Evolutionary conservation across 1,140 invertebrate genomes (phyloP).

Genomic region (Nephila pilipes): DNA sequence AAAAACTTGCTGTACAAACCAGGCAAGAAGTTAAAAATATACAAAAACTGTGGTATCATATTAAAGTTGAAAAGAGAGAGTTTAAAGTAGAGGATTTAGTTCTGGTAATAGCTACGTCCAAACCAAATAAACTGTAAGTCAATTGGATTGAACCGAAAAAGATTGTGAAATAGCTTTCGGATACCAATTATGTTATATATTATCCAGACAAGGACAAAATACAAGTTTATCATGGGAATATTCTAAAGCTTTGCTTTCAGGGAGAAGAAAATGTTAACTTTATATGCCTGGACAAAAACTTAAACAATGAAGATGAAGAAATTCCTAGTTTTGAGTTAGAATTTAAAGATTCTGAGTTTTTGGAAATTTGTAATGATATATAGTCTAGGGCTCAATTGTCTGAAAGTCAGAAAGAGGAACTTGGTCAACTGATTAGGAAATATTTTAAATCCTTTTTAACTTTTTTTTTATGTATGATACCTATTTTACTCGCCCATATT

Average conservation of each 20-base stretch:
- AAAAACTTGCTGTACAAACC: slow-evolving; percentile 23
- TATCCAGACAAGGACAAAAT: too few relatives aligned
- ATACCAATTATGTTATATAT: too few relatives aligned
- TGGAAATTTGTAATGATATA: neutral
- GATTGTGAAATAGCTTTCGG: slow-evolving; percentile 16
- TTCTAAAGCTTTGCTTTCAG: slow-evolving; percentile 38
- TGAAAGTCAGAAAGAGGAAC: neutral
- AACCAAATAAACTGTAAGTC: slow-evolving; percentile 24
- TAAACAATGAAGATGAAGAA: neutral
- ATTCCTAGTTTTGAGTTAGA: neutral
- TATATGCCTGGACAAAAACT: neutral
- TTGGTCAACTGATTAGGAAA: too few relatives aligned
- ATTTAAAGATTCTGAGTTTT: too few relatives aligned
- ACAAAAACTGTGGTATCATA: slow-evolving; percentile 38
- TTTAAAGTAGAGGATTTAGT: slow-evolving; percentile 22
- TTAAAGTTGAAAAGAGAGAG: slow-evolving; percentile 11
- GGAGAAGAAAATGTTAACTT: slow-evolving; percentile 29
- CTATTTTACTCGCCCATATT: too few relatives aligned
- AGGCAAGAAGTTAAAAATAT: slow-evolving; percentile 3
- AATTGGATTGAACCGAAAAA: slow-evolving; percentile 25
- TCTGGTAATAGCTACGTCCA: neutral
- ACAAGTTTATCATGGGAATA: slow-evolving; percentile 55
- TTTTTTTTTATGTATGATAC: too few relatives aligned
- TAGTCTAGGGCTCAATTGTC: neutral
- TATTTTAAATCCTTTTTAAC: neutral